phyloP scores from a whole-genome alignment of 2,888 invertebrate species.

The Thelaira solivaga region DNA sequence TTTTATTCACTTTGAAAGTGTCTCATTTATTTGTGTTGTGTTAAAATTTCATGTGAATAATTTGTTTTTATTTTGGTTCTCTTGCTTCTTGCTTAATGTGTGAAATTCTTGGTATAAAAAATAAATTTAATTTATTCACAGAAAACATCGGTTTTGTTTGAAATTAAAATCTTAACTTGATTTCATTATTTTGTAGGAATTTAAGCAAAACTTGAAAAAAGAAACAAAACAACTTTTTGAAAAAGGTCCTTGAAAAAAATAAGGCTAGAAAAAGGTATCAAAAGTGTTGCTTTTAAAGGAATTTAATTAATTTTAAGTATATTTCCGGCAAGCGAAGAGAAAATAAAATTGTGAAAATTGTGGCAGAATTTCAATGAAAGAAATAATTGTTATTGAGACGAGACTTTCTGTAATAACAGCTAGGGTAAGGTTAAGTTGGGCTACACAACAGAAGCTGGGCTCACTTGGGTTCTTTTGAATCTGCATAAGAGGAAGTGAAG shows the following conservation, averaged over 20 bases:
- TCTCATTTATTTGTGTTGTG: slow-evolving; percentile 43
- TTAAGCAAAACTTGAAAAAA: neutral
- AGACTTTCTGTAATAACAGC: too few species aligned
- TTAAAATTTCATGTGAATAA: slow-evolving; percentile 40
- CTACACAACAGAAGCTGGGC: too few species aligned
- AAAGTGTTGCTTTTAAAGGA: too few species aligned
- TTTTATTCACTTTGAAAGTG: slow-evolving; percentile 15
- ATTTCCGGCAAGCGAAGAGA: too few species aligned
- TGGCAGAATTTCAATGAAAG: too few species aligned
- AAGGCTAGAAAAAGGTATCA: neutral
- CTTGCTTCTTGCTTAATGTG: too few species aligned
- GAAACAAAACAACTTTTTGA: neutral
- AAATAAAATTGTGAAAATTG: too few species aligned
- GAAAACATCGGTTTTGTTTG: slow-evolving; percentile 64
- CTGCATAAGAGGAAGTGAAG: too few species aligned
- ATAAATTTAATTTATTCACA: slow-evolving; percentile 65
- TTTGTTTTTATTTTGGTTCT: slow-evolving; percentile 47
- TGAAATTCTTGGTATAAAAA: slow-evolving; percentile 42
- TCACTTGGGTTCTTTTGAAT: too few species aligned
- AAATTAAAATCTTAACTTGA: neutral
- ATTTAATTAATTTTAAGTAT: too few species aligned
- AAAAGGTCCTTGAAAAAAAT: neutral
- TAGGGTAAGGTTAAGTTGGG: too few species aligned
- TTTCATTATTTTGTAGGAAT: neutral
- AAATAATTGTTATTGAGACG: too few species aligned